Base-by-base conservation (phyloP, 2,888 invertebrate species). In the Atethmia centrago region DNA sequence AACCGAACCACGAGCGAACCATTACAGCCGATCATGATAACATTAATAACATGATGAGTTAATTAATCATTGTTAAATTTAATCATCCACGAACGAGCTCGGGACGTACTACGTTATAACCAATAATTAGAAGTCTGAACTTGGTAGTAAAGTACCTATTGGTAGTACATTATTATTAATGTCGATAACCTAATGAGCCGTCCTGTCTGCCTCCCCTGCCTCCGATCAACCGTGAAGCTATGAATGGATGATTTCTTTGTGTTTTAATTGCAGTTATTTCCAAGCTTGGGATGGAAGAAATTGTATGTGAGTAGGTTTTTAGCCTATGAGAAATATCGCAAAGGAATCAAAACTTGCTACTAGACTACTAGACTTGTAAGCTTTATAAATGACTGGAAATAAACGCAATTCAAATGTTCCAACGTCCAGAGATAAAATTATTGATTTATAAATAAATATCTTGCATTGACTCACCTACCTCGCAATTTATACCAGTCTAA, bases 121-220 rank as follows among this genome's bases (percentile, higher is more conserved):
- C 77, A 67, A 61, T 81, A 77, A 85, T 79, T 83, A 68, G 71
- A 71, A 63, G 75, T 28, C 49, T 42, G 25, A 72, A 47, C 56
- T 62, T 63, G 58, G 47, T 74, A 56, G 69, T 74, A 75, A 79
- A 66, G 74, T 71, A 77, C 66, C 61, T 69, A 72, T 79, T 74
- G 73, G 66, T 83, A 81, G 81, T 49, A 77, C 36, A 53, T 78
- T 62, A 63, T 85, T 87, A 87, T 74, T 79, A 69, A 72, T 55
- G n/a, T 87, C 85, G 85, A 88, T 89, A 82, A 77, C 80, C 80
- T 88, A 88, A 89, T 89, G 88, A 87, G 79, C 77, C 86, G 69
- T 87, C 72, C 79, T 80, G 82, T 83, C 83, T 84, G 79, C 80
- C 74, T 75, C 64, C 62, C 61, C 28, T 55, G 42, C 55, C 14